Percentiles rank a stretch among this genome's conserved stretches.
phyloP scores from a whole-genome alignment of 2,113 vertebrate genomes.

The Tetrao urogallus region DNA sequence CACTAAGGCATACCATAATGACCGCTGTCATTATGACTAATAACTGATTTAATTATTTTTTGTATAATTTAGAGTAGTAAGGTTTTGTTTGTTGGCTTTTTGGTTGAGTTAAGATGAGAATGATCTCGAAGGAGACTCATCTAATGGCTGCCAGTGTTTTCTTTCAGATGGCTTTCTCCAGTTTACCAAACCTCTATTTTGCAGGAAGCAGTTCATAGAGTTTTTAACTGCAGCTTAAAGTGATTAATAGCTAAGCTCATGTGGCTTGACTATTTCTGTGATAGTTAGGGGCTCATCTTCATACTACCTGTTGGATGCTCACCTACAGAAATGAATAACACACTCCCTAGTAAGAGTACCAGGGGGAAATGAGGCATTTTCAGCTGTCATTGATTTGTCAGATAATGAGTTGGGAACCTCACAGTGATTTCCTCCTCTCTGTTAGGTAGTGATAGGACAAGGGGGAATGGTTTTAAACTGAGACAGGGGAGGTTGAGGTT shows the following conservation, averaged over 20 bases:
- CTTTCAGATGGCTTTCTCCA: constrained; percentile 22
- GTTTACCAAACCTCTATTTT: not conserved
- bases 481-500: no score
- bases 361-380: not conserved
- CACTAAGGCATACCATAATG: not conserved
- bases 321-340: not conserved
- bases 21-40: not conserved
- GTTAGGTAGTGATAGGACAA: no score
- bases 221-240: not conserved
- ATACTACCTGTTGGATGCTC: not conserved
- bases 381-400: not conserved
- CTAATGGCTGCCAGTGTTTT: constrained; percentile 11
- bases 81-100: not conserved
- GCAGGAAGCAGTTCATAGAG: not conserved
- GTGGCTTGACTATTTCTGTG: not conserved
- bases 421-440: not conserved
- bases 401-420: no score
- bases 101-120: constrained; percentile 2
- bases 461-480: no score
- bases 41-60: not conserved
- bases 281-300: not conserved
- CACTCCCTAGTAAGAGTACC: accelerated
- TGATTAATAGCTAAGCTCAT: constrained; percentile 24
- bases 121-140: constrained; percentile 40
- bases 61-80: not conserved